Evolutionary conservation across 2,888 invertebrate genomes (phyloP), one percentile per base, ranked within the genome.

Genomic region (Drosophila kokeensis): DNA sequence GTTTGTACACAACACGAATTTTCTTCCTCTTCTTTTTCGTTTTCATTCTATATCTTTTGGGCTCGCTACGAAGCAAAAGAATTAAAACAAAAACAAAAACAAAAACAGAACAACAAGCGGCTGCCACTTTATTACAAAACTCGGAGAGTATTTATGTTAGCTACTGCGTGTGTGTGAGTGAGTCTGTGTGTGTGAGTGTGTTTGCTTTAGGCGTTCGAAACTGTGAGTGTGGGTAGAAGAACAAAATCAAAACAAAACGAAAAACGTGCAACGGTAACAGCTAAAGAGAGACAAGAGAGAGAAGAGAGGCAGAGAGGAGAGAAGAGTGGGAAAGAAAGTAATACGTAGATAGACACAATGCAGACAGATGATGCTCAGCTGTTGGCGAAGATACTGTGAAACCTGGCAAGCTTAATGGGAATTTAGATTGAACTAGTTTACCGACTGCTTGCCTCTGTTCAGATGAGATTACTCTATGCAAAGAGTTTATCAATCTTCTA

Each of bases 11-110:
- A 69, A 58, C 68, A 69, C 67, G 68, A 69, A 15, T 24, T 15
- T 15, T 15, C 24, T 21, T 21, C 13, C 15, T 36, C 7, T 21
- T 42, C 24, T 10, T 45, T 15, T 45, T 45, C 8, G 18, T 78
- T 84, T 82, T 81, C 71, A 79, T 82, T 83, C 79, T 87, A 78
- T 86, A 85, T 87, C 87, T 84, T 76, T 76, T 38, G 65, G 61
- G 45, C 45, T 45, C 77, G 65, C 62, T 61, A 65, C 85, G 83
- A 83, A 89, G 81, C 78, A 81, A 85, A 83, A 85, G 83, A 90
- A 90, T 89, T 77, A 89, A 90, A 90, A 90, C 90, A 90, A 88
- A 86, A 88, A 90, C 90, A 90, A 88, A 86, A 88, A 71, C 73
- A 73, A 87, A 69, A 86, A 88, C 66, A 71, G 73, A 87, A 69